Evolutionary conservation across 1,140 invertebrate genomes (phyloP).

Genomic region (Tetragnatha versicolor): DNA sequence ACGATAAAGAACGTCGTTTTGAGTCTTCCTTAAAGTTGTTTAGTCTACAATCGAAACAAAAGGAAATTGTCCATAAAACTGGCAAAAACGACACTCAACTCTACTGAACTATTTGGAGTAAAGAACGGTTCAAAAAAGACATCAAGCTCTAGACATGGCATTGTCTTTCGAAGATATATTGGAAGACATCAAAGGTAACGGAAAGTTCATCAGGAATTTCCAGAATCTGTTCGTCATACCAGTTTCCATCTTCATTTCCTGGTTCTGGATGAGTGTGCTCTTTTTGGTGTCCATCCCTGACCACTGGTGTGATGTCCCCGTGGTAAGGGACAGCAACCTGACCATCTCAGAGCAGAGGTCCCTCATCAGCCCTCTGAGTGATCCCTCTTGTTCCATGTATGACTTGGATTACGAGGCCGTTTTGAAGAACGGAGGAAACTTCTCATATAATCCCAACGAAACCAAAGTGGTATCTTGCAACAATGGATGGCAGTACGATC

Average conservation of each 20-base stretch:
- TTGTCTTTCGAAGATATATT: slow-evolving; percentile 71
- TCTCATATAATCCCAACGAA: not conserved
- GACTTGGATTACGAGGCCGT: not conserved
- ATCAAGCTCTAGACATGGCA: no score
- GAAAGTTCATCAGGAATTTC: slow-evolving; percentile 67
- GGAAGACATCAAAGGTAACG: slow-evolving; percentile 69
- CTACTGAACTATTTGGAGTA: no score
- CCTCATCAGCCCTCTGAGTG: slow-evolving; percentile 8
- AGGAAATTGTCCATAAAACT: no score
- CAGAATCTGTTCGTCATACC: slow-evolving; percentile 51
- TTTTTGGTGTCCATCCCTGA: slow-evolving; percentile 67
- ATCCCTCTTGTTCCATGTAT: slow-evolving; percentile 26
- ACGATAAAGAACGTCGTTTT: no score
- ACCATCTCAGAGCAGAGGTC: slow-evolving; percentile 61
- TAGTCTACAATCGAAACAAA: no score
- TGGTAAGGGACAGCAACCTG: slow-evolving; percentile 65
- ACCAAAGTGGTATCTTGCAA: not conserved
- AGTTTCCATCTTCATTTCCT: slow-evolving; percentile 30
- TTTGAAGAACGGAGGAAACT: not conserved
- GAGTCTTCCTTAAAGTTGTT: no score
- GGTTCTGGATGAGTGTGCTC: slow-evolving; percentile 64
- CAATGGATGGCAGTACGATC: slow-evolving; percentile 8
- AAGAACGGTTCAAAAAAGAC: no score
- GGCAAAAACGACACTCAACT: no score
- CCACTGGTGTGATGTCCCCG: slow-evolving; percentile 69